Evolutionary conservation across 1,140 invertebrate species (phyloP).

Genomic region (Aphelenchoides besseyi): DNA sequence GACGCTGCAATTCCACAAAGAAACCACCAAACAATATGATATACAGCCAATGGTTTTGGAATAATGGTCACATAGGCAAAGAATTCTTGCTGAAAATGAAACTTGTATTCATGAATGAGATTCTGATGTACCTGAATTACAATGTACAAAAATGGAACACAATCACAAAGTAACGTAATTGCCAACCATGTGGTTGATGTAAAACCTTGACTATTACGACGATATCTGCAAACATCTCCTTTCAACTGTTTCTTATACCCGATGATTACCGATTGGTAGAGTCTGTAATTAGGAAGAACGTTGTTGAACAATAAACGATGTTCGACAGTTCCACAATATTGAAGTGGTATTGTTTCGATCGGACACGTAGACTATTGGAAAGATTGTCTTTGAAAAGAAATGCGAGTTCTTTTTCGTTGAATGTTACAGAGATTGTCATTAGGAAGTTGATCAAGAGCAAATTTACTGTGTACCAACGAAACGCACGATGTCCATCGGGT

Average conservation of each 20-base stretch:
- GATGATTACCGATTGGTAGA: background rate
- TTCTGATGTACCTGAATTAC: background rate
- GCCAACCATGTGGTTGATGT: background rate
- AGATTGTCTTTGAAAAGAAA: background rate
- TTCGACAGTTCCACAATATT: conserved; percentile 3
- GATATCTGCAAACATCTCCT: background rate
- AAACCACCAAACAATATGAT: conserved; percentile 1
- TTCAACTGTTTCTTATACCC: background rate
- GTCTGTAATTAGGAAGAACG: background rate
- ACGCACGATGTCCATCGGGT: background rate
- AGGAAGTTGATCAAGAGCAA: conserved; percentile 3
- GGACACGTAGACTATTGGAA: background rate
- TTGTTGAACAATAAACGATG: background rate
- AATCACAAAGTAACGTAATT: background rate
- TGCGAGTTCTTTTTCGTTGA: background rate
- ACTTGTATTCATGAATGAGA: too few species aligned
- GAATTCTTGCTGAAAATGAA: conserved; percentile 9
- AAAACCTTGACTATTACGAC: background rate
- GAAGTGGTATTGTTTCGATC: background rate
- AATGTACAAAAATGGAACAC: background rate
- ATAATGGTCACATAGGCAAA: background rate
- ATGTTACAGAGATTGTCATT: background rate
- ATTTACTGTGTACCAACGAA: conserved; percentile 3
- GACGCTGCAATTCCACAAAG: background rate
- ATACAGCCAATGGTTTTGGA: background rate